A percentile compares a stretch with the other conserved stretches of the same genome.
Conservation (phyloP, 1,140 invertebrate genomes). For the Zaprionus lachaisei region DNA sequence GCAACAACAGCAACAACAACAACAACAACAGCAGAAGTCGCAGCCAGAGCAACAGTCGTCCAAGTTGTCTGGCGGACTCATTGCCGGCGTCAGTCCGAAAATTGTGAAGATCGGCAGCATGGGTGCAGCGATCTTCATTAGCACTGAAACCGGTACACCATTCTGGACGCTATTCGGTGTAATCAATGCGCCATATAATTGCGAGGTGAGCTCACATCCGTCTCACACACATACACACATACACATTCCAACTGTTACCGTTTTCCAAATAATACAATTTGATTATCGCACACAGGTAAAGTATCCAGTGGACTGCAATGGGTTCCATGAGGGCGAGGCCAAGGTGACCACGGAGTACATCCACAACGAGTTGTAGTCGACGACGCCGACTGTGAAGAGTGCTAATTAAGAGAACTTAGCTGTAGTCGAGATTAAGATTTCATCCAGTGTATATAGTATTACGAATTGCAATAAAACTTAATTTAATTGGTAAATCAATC, state of each 20-base stretch:
- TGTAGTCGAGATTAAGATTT: slow-evolving; percentile 70
- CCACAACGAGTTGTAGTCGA: slow-evolving; percentile 89
- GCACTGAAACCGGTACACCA: slow-evolving; percentile 85
- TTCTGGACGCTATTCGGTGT: slow-evolving; percentile 87
- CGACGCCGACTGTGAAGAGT: slow-evolving; percentile 26
- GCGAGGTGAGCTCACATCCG: slow-evolving; percentile 84
- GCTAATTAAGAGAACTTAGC: slow-evolving; percentile 65
- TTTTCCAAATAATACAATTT: slow-evolving; percentile 15
- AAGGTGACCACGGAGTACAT: slow-evolving; percentile 92
- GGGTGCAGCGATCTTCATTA: slow-evolving; percentile 85
- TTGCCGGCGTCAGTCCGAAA: slow-evolving; percentile 87
- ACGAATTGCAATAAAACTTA: slow-evolving; percentile 75
- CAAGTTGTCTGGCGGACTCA: slow-evolving; percentile 60
- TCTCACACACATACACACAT: background rate
- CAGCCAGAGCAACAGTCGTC: slow-evolving; percentile 52
- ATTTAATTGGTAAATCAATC: slow-evolving; percentile 52
- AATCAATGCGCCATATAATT: slow-evolving; percentile 86
- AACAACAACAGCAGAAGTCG: slow-evolving; percentile 53
- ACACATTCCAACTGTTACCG: slow-evolving; percentile 39
- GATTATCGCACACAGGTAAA: slow-evolving; percentile 86
- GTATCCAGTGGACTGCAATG: slow-evolving; percentile 89
- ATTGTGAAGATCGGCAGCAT: slow-evolving; percentile 90
- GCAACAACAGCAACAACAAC: slow-evolving; percentile 59
- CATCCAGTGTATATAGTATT: slow-evolving; percentile 72
- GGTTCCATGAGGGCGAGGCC: slow-evolving; percentile 92